Evolutionary conservation across 2,888 invertebrate species (phyloP).

Genomic region (Phaedon cochleariae): DNA sequence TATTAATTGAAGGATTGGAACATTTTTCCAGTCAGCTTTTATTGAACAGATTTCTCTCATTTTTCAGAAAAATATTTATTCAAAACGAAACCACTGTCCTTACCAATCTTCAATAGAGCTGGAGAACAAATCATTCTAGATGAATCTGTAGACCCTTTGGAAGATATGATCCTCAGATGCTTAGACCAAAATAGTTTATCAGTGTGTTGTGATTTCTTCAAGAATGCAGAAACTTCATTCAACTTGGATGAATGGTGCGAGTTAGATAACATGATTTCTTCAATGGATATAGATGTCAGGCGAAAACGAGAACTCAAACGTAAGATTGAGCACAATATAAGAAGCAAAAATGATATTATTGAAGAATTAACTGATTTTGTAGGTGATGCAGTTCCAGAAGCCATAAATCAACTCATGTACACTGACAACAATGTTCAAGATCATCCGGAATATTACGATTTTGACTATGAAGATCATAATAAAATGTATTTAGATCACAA

Average conservation of each 20-base stretch:
- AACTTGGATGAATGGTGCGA: constrained; percentile 19
- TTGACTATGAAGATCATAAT: background rate
- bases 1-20: background rate
- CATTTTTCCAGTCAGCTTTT: too few species aligned
- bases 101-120: background rate
- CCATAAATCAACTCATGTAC: background rate
- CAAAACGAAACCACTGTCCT: constrained; percentile 11
- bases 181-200: constrained; percentile 14
- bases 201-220: constrained; percentile 24
- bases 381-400: background rate
- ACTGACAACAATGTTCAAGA: background rate
- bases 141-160: background rate
- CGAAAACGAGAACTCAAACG: constrained; percentile 6
- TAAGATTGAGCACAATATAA: background rate
- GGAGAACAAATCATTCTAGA: background rate
- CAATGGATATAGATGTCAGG: background rate
- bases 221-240: constrained; percentile 1
- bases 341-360: background rate
- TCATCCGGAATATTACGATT: constrained; percentile 1
- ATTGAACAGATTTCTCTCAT: too few species aligned
- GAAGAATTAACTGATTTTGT: background rate
- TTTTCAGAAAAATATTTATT: constrained; percentile 33
- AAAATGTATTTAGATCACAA: too few species aligned
- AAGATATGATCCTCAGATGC: constrained; percentile 15
- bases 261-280: background rate